phyloP scores from a whole-genome alignment of 2,113 vertebrate genomes.

The Amblyornis subalaris region DNA sequence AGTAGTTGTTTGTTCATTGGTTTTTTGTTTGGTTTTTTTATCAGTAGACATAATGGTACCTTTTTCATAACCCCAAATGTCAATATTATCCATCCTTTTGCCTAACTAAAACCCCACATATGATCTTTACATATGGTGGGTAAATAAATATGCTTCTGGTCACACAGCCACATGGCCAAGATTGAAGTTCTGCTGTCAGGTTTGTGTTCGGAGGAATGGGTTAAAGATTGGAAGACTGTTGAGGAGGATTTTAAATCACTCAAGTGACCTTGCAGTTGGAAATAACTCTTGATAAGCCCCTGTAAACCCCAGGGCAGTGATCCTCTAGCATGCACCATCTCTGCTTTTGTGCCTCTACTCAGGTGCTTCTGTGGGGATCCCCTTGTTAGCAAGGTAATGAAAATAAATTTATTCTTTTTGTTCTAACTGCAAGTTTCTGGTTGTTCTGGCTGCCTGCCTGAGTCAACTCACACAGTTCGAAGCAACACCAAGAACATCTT shows the following conservation, averaged over 20 bases:
- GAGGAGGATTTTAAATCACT: background rate
- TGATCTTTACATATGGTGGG: accelerated
- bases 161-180: background rate
- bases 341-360: background rate
- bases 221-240: background rate
- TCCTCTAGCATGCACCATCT: background rate
- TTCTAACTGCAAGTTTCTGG: background rate
- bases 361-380: background rate
- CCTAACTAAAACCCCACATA: background rate
- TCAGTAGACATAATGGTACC: background rate
- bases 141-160: background rate
- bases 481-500: background rate
- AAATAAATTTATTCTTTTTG: background rate
- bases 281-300: background rate
- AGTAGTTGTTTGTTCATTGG: accelerated
- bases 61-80: background rate
- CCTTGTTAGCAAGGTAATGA: background rate
- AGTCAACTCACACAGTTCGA: background rate
- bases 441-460: background rate
- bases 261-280: background rate
- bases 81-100: background rate
- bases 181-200: background rate
- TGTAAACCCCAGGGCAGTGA: background rate
- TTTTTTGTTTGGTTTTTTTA: background rate
- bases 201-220: background rate